Conservation (phyloP, 2,888 invertebrate species). For the Hesperia comma region DNA sequence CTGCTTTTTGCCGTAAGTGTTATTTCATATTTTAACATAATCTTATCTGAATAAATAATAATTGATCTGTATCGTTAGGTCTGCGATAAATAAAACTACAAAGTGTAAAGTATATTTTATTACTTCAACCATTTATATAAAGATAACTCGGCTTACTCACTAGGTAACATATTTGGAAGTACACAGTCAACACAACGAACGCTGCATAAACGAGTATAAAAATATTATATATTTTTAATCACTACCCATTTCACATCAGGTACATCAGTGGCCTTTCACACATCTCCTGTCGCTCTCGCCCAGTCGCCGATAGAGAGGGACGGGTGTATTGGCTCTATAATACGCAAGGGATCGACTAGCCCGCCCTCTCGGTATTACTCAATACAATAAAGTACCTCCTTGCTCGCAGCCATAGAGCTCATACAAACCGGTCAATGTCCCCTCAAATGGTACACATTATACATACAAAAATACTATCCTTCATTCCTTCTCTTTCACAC, state of each 20-base stretch:
- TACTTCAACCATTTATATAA: conserved; percentile 30
- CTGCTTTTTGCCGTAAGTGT: too few relatives aligned
- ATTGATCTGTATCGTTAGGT: neutral
- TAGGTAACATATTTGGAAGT: conserved; percentile 34
- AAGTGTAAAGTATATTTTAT: conserved; percentile 22
- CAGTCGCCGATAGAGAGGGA: conserved; percentile 24
- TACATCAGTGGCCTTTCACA: conserved; percentile 33
- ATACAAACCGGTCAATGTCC: too few relatives aligned
- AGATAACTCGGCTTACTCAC: conserved; percentile 29
- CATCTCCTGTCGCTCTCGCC: conserved; percentile 23
- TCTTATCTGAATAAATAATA: too few relatives aligned
- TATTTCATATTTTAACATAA: too few relatives aligned
- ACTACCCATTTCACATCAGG: conserved; percentile 37
- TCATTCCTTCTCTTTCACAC: too few relatives aligned
- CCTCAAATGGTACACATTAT: too few relatives aligned
- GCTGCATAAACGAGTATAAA: conserved; percentile 30
- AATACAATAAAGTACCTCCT: too few relatives aligned
- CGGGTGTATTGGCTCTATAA: neutral
- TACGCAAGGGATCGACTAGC: too few relatives aligned
- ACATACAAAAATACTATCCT: too few relatives aligned
- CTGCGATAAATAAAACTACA: conserved; percentile 12
- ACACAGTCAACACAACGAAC: conserved; percentile 29
- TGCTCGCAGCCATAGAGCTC: too few relatives aligned
- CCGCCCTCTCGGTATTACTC: too few relatives aligned
- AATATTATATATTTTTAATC: conserved; percentile 31